These are phyloP conservation scores for Halcyon malimbica DNA, from an alignment of 2,113 vertebrate genomes.

Conservation along the genomic window DNA sequence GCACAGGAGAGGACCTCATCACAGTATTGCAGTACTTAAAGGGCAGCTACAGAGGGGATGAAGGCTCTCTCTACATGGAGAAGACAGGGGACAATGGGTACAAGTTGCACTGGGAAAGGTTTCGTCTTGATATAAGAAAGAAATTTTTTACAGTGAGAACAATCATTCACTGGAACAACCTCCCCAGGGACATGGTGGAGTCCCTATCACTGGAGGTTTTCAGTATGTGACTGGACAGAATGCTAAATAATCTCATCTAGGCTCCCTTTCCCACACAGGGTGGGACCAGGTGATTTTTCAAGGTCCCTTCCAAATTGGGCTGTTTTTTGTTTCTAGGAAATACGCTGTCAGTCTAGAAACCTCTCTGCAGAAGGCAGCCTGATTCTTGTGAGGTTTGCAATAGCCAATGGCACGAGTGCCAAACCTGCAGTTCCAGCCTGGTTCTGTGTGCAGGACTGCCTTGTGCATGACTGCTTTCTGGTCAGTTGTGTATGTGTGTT, in stretches of 20 bases:
- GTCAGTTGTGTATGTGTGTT: not conserved
- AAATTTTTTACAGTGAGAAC: not conserved
- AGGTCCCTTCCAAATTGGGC: not conserved
- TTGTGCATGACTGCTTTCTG: not conserved
- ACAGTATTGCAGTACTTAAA: not conserved
- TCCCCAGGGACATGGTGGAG: not conserved
- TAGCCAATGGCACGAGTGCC: rapidly evolving
- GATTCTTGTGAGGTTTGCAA: not conserved
- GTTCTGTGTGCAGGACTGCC: not conserved
- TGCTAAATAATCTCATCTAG: not conserved
- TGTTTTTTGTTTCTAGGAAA: not conserved
- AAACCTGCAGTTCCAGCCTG: not conserved
- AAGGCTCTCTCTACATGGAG: not conserved
- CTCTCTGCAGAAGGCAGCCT: not conserved
- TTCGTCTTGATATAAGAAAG: not conserved
- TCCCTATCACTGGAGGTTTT: not conserved
- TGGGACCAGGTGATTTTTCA: not conserved
- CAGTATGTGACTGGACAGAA: rapidly evolving
- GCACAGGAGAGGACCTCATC: not conserved
- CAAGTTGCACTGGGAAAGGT: not conserved
- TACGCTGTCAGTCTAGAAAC: not conserved
- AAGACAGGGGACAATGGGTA: not conserved
- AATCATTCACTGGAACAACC: not conserved
- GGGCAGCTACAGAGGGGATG: not conserved
- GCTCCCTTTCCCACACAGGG: not conserved